Base-by-base conservation (phyloP, 1,140 invertebrate genomes). In the Pseudomyrmex pallidus region DNA sequence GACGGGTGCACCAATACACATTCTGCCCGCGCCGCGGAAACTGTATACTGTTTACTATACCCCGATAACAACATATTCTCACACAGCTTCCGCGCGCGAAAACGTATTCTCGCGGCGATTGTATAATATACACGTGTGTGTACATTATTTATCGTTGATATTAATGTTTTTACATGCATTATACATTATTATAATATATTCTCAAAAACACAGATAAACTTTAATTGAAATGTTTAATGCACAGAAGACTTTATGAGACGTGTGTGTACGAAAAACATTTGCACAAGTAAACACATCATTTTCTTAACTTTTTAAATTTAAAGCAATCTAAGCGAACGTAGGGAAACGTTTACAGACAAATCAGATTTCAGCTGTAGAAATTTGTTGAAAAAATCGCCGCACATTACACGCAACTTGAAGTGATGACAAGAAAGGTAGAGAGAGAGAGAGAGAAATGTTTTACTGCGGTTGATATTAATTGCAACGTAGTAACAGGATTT, bases 401-500 rank as follows among this genome's bases (percentile, higher is more conserved):
- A 35, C 35, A 35, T 35, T 35, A 7, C 5, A 35, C 35, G 35
- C 35, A 0, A 35, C 35, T 35, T 35, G 35, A 35, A 35, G 35
- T 35, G 0, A 35, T 35, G 5, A 35, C 1, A 7, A 35, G 35
- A 35, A 35, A 35, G 35, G 7, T 0, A 35, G 35, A 35, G 35
- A 35, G 35, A 35, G 35, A 35, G 0, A 5, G 35, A 35, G 35
- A 35, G 35, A 35, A 35, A 35, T 73, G 10, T 7, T 20, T 25
- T n/a, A n/a, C 25, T 46, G 59, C 20, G 17, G 54, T 67, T 35
- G 15, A 25, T 48, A 25, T 57, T 84, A 85, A 84, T 66, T 78
- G 72, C 50, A 59, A 68, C 77, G 66, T 12, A 74, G 86, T 92
- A 91, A 91, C 90, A 92, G 90, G 89, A 92, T 93, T 91, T 91